Evolutionary conservation across 2,113 vertebrate species (phyloP).

Genomic region (Phasianus colchicus): DNA sequence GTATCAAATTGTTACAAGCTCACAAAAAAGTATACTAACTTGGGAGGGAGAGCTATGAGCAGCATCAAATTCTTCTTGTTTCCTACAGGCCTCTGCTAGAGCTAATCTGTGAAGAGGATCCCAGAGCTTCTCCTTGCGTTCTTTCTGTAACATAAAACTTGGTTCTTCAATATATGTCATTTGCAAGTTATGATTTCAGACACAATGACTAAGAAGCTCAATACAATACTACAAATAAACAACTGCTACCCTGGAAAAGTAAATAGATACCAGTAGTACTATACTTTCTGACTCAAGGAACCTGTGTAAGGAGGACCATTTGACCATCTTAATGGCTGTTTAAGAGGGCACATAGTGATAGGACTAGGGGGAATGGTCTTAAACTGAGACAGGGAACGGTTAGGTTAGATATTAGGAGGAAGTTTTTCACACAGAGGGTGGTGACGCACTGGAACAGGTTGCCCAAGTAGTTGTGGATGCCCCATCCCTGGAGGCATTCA

Average conservation of each 20-base stretch:
- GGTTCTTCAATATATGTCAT: background rate
- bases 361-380: too few species aligned
- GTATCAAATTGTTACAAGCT: background rate
- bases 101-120: constrained; percentile 92
- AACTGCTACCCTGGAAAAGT: background rate
- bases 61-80: constrained; percentile 92
- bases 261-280: accelerated
- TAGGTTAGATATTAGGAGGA: too few species aligned
- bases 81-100: constrained; percentile 91
- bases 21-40: constrained; percentile 72
- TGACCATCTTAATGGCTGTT: background rate
- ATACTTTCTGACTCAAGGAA: background rate
- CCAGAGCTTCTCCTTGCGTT: constrained; percentile 97
- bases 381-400: too few species aligned
- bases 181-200: background rate
- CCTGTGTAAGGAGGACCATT: background rate
- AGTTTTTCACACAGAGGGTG: too few species aligned
- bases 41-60: constrained; percentile 86
- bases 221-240: background rate
- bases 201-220: background rate
- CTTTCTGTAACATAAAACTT: constrained; percentile 83
- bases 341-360: too few species aligned
- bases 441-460: too few species aligned
- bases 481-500: too few species aligned
- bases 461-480: too few species aligned